Evolutionary conservation across 2,113 vertebrate species (phyloP), one percentile per base, ranked within the genome.

Genomic region (Oceanites oceanicus): DNA sequence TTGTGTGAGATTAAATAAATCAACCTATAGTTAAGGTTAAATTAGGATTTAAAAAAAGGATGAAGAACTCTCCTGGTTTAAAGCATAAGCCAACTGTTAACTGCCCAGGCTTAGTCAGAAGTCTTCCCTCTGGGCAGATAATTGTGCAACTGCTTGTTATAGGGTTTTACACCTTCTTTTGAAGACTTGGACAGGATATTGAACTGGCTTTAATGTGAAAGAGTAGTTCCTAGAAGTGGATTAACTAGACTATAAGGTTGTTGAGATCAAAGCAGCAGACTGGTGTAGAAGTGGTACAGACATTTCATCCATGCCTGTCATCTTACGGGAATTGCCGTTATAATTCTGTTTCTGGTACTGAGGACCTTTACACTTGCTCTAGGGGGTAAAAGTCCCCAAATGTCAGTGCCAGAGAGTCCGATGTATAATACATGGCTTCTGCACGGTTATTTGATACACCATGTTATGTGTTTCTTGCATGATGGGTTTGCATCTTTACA

Each of bases 11-110:
- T 97, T 88, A 94, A 94, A 93, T 74, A 88, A 96, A 93, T 95
- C 94, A 91, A 95, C 80, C 84, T 91, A 59, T 87, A 65, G 77
- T 20, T 80, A 96, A 92, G 92, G 94, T 96, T 97, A 92, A 93
- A 92, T 95, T 83, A 96, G 92, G 92, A 94, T 96, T 96, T 93
- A 2, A 77, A 78, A 66, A 81, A 76, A 42, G 84, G 84, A 96
- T 96, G 96, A 93, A 58, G 71, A 86, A 63, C 50, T 92, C 67
- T 38, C 29, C 44, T 82, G 53, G 49, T 92, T 87, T 94, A 91
- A 90, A 76, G 67, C 77, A 59, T 86, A 90, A 96, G 91, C 80
- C 81, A 96, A 82, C 84, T 95, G 84, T 95, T 97, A 96, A 94
- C 94, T 95, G 91, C 34, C 59, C 59, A 30, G 87, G 89, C 89